phyloP scores from a whole-genome alignment of 2,888 invertebrate species.

The Lepidocyrtinus sp. region DNA sequence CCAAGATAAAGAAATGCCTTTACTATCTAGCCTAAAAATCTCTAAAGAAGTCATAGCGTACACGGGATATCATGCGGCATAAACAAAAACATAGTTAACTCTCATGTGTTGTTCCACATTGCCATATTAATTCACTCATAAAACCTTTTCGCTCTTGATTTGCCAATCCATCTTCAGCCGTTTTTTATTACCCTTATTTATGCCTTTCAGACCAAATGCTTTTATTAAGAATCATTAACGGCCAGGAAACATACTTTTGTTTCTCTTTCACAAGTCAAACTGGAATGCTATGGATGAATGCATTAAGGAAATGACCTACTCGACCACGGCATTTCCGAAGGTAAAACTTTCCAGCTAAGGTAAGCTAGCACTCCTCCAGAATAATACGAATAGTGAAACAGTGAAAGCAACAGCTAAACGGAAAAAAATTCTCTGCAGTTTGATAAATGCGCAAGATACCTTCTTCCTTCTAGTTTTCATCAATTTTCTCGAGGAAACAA shows the following conservation, averaged over 20 bases:
- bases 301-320: constrained; percentile 16
- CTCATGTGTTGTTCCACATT: neutral
- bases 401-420: constrained; percentile 17
- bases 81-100: neutral
- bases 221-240: neutral
- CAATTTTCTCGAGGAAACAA: constrained; percentile 6
- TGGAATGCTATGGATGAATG: neutral
- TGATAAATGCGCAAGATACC: constrained; percentile 1
- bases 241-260: neutral
- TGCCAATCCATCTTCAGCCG: neutral
- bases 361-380: no score
- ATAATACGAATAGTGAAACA: neutral
- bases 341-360: neutral
- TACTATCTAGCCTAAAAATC: constrained; percentile 6
- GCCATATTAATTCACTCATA: neutral
- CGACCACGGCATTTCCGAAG: neutral
- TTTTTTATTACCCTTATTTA: neutral
- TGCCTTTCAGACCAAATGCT: neutral
- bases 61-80: neutral
- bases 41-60: neutral
- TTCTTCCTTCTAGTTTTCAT: neutral
- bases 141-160: neutral
- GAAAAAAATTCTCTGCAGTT: neutral
- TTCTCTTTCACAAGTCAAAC: neutral
- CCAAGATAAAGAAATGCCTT: constrained; percentile 8